Evolutionary conservation across 2,797 vertebrate species (phyloP).

Genomic region (Cichlasoma orientale): DNA sequence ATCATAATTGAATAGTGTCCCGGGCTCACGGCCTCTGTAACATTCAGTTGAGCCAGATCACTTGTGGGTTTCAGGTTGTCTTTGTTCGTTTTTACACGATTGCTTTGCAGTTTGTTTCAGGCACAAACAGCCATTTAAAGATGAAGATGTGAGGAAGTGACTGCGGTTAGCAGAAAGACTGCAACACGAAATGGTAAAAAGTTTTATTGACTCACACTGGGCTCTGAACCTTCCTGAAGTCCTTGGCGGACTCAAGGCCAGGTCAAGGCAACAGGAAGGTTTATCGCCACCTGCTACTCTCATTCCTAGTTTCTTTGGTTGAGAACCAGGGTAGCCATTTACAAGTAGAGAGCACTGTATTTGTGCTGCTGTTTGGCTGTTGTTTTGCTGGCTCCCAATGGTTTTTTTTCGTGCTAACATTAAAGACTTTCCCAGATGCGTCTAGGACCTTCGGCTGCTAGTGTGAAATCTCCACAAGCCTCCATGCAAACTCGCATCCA

Average conservation of each 20-base stretch:
- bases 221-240: slow-evolving; percentile 51
- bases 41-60: background rate
- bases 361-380: background rate
- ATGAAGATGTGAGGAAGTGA: background rate
- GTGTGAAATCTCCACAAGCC: slow-evolving; percentile 15
- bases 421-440: slow-evolving; percentile 82
- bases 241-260: slow-evolving; percentile 71
- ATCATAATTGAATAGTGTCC: background rate
- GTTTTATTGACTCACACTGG: background rate
- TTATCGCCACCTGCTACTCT: slow-evolving; percentile 86
- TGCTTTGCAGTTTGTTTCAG: background rate
- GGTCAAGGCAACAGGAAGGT: slow-evolving; percentile 70
- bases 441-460: slow-evolving; percentile 20
- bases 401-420: slow-evolving; percentile 69
- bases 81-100: no score
- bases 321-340: slow-evolving; percentile 39
- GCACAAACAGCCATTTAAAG: background rate
- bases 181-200: background rate
- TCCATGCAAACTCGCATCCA: slow-evolving; percentile 19
- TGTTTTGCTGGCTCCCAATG: background rate
- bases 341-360: background rate
- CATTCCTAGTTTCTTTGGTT: slow-evolving; percentile 60
- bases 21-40: background rate
- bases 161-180: background rate
- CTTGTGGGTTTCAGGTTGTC: background rate